Base-by-base conservation (phyloP, 2,113 vertebrate genomes). In the Tychaedon coryphoeus region DNA sequence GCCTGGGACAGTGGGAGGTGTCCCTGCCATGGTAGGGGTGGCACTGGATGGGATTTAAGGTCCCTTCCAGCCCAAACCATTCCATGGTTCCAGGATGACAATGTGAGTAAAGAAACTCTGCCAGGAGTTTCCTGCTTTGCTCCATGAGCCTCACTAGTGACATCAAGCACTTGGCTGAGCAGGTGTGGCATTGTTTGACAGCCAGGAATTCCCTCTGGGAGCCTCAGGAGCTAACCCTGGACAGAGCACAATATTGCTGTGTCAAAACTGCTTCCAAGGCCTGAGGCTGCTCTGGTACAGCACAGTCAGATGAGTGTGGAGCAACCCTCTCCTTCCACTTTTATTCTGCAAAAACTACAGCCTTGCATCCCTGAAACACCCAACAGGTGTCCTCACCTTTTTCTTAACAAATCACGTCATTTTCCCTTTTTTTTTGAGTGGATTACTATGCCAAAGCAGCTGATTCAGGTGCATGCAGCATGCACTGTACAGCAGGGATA, bases 41-140 rank as follows among this genome's bases (percentile, higher is more conserved):
- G 48, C 3, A n/a, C 3, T 4, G 9, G 29, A 0, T 10, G 45
- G 0, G 3, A 0, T 75, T 67, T 47, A 1, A 34, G 33, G 16
- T 67, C 11, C 16, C 6, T 60, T 2, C 24, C 34, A 47, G 2
- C 13, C n/a, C 6, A 60, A 51, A 51, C 25, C 25, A 51, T 51
- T 51, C 40, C 14, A 6, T 12, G 22, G 23, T 13, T 66, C 23
- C 53, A 10, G 16, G 45, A 38, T 58, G 25, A 5, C 0, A 1
- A 20, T 19, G 11, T 24, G n/a, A 43, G 9, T 19, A 67, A 69
- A 38, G 28, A 62, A 70, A 53, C 7, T 42, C 58, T 53, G 29
- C 12, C n/a, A 50, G 64, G 40, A 50, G 8, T 76, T 72, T 48
- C 56, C 13, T 10, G 5, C 11, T 18, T 69, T 48, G 19, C 26